phyloP scores from a whole-genome alignment of 1,140 invertebrate species.

The Microplitis demolitor region DNA sequence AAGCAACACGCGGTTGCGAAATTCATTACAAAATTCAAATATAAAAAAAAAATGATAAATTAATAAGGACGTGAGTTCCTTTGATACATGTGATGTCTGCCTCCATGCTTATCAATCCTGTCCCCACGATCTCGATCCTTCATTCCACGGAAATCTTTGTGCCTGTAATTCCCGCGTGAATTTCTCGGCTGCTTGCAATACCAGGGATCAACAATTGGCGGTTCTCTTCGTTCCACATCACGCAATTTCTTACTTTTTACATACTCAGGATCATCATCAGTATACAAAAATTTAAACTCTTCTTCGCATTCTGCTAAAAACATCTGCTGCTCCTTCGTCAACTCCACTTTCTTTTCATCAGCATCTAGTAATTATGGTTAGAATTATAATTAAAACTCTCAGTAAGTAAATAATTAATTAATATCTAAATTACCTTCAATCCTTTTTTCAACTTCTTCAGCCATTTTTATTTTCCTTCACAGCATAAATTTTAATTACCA shows the following conservation, averaged over 20 bases:
- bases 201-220: conserved; percentile 65
- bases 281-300: conserved; percentile 63
- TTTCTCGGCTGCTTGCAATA: conserved; percentile 39
- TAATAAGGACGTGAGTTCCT: neutral
- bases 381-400: neutral
- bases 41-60: neutral
- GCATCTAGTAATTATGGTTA: neutral
- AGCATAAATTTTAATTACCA: too few species aligned
- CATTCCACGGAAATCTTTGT: conserved; percentile 25
- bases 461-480: neutral
- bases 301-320: conserved; percentile 63
- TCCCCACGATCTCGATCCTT: conserved; percentile 20
- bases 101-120: conserved; percentile 18
- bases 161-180: conserved; percentile 12
- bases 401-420: neutral
- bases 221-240: conserved; percentile 42
- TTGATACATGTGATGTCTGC: neutral
- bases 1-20: neutral
- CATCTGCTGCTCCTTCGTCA: conserved; percentile 41
- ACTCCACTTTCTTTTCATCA: conserved; percentile 4
- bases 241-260: conserved; percentile 45
- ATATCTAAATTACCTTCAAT: neutral
- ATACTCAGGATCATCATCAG: conserved; percentile 62
- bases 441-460: neutral
- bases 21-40: neutral